Base-by-base conservation (phyloP, 2,797 vertebrate genomes). In the Brachymystax lenok region DNA sequence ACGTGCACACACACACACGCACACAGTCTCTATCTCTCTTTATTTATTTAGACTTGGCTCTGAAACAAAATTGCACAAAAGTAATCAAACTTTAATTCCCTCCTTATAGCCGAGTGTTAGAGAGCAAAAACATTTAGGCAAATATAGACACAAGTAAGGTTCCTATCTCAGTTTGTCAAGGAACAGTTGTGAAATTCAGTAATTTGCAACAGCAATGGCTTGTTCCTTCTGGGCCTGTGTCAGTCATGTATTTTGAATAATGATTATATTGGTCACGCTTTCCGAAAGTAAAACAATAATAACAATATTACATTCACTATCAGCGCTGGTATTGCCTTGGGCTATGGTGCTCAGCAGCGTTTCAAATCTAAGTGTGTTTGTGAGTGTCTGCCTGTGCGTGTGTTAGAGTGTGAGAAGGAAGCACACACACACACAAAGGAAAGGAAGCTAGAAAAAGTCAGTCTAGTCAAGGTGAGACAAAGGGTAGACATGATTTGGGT, bases 201-300 rank as follows among this genome's bases (percentile, higher is more conserved):
- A 86, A 80, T 89, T 87, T 86, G 82, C 66, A 74, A 86, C 86
- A 89, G 82, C 85, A 87, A 89, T 88, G 88, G 85, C 79, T 86
- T 82, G 77, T 86, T 85, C 80, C 74, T 61, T 87, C 52, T 74
- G 71, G 80, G 84, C 81, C 33, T 74, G 69, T 80, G 83, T 84
- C 87, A 82, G 84, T 64, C 79, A 80, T 75, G 79, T 82, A 86
- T 86, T 87, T 88, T 87, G 86, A 89, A 91, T 88, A 85, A 88
- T 88, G 88, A 92, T 89, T 80, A 84, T 80, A 81, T 81, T 82
- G 82, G 85, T 88, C 83, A 82, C 78, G 79, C 82, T 87, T 82
- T 87, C 84, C 85, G 84, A 92, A 91, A 91, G 74, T 90, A 85
- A 91, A 91, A 89, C 86, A 84, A 85, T 87, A 75, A 80, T 67